Conservation (phyloP, 64 coral and sea anemone genomes). For the Orbicella faveolata region DNA sequence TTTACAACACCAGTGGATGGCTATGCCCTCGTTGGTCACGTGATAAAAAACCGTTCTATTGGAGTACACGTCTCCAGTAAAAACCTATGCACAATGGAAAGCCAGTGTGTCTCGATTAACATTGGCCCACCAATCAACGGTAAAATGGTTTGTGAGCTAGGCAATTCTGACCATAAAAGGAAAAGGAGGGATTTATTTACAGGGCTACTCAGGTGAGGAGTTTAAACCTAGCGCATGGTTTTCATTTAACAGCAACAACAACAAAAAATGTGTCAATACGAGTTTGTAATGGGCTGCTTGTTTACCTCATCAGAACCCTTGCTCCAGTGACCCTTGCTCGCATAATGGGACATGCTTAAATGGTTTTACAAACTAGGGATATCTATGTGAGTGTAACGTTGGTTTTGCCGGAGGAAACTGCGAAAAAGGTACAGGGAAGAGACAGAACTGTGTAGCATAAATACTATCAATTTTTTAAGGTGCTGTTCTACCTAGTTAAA, state of each 20-base stretch:
- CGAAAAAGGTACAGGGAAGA: background rate
- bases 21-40: background rate
- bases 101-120: slow-evolving; percentile 2
- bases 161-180: slow-evolving; percentile 20
- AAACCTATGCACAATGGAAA: background rate
- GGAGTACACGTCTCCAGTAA: background rate
- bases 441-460: background rate
- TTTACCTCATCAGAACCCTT: background rate
- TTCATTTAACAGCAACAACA: background rate
- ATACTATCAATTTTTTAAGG: background rate
- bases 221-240: background rate
- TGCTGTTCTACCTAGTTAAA: background rate
- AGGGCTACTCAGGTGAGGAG: background rate
- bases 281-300: background rate
- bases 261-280: background rate
- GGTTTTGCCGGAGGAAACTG: slow-evolving; percentile 1
- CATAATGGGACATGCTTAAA: background rate
- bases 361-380: background rate
- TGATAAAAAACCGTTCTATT: background rate
- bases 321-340: background rate
- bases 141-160: background rate
- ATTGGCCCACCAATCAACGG: background rate
- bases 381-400: background rate
- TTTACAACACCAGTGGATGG: background rate
- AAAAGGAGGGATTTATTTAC: background rate